Conservation (phyloP, 2,113 vertebrate species). For the Casuarius casuarius region DNA sequence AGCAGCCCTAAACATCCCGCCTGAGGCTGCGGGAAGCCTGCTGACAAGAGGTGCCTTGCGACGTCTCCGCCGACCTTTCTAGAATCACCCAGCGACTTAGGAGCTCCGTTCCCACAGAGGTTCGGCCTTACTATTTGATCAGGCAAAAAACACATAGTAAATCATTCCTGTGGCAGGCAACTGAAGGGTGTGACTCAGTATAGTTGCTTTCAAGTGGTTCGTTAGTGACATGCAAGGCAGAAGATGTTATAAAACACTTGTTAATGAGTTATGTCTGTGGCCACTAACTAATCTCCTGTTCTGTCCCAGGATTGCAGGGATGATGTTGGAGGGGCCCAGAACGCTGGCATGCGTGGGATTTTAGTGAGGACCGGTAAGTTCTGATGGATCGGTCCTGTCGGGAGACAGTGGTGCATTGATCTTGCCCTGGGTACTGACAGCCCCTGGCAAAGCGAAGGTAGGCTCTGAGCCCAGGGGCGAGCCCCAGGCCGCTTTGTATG, state of each 20-base stretch:
- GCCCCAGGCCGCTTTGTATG: neutral
- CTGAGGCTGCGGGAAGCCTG: neutral
- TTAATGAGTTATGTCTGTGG: neutral
- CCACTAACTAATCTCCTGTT: neutral
- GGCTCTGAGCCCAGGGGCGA: neutral
- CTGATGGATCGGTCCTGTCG: accelerated
- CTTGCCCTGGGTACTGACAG: too few species aligned
- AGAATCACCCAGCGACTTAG: neutral
- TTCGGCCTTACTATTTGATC: neutral
- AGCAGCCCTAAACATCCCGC: neutral
- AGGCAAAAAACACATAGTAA: neutral
- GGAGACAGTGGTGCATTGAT: neutral
- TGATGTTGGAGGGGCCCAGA: conserved; percentile 92
- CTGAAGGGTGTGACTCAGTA: neutral
- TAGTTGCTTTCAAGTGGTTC: neutral
- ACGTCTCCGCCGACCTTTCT: neutral
- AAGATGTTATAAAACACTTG: accelerated
- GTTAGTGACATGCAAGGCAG: neutral
- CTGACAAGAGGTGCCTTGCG: too few species aligned
- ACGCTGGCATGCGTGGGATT: conserved; percentile 91
- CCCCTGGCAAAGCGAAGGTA: neutral
- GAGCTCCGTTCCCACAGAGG: neutral
- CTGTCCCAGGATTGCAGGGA: conserved; percentile 89
- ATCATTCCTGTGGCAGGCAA: neutral
- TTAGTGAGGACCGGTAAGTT: conserved; percentile 90